These are phyloP conservation scores for Ochropleura plecta DNA, from an alignment of 2,888 invertebrate genomes.

Conservation along the genomic window DNA sequence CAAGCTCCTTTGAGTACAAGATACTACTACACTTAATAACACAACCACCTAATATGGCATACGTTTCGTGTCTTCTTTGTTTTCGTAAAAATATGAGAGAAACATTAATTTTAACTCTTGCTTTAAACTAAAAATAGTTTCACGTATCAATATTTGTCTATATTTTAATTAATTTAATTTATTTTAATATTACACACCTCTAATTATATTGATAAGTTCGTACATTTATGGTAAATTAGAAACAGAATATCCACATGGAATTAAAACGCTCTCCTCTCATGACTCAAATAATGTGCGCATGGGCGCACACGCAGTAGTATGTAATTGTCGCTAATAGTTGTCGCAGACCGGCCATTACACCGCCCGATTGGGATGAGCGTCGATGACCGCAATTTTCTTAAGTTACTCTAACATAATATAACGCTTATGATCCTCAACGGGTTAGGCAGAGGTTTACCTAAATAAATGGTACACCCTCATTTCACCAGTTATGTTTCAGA, in stretches of 20 bases:
- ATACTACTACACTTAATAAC: too few relatives aligned
- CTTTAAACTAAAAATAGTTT: background rate
- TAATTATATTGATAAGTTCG: background rate
- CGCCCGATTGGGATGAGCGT: slow-evolving; percentile 46
- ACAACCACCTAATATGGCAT: background rate
- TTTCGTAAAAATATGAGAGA: background rate
- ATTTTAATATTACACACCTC: background rate
- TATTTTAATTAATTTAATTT: background rate
- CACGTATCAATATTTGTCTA: background rate
- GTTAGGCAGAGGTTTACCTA: too few relatives aligned
- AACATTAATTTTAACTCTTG: background rate
- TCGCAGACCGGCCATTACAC: slow-evolving; percentile 74
- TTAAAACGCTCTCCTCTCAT: slow-evolving; percentile 37
- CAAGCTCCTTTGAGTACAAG: too few relatives aligned
- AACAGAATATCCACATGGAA: background rate
- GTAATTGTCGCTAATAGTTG: slow-evolving; percentile 77
- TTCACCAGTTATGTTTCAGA: too few relatives aligned
- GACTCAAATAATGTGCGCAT: slow-evolving; percentile 43
- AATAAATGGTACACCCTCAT: too few relatives aligned
- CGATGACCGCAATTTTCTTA: slow-evolving; percentile 46
- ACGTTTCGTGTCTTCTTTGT: background rate
- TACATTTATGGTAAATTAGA: background rate
- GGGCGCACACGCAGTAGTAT: slow-evolving; percentile 48
- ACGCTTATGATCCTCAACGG: too few relatives aligned
- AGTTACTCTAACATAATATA: too few relatives aligned